Evolutionary conservation across 2,797 vertebrate genomes (phyloP), one percentile per base, ranked within the genome.

Genomic region (Limosa lapponica): DNA sequence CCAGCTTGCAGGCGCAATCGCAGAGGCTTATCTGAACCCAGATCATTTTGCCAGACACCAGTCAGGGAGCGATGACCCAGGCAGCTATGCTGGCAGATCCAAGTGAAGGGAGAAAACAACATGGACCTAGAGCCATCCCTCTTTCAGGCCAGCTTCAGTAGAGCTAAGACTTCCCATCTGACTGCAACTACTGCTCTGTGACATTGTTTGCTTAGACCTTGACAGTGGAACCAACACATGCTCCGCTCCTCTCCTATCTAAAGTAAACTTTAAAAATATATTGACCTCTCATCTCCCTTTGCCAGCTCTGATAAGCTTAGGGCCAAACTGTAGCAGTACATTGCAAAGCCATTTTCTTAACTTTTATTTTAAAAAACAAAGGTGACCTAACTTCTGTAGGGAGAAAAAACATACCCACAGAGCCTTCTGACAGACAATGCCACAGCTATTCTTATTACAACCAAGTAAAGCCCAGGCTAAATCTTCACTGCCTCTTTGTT

Each of bases 1-100:
- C 61, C 46, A 19, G n/a, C 51, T 48, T 25, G 41, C n/a, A 8
- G 0, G 0, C 0, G 0, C 30, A 54, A 32, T 12, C 3, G 1
- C 54, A 19, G 73, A 73, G 41, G 41, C 52, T 75, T 51, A 75
- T 72, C 70, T 84, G 62, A 51, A 44, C 16, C 30, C 3, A 0
- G 41, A 64, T 86, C 57, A n/a, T 39, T 65, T 61, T 69, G 62
- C 73, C 55, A 72, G 79, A 46, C 41, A 39, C 20, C 2, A 3
- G 25, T n/a, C 11, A 57, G 37, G 54, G 39, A 93, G 49, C 0
- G 1, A 41, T 36, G 73, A 92, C 61, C 66, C 54, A 59, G 32
- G 70, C 16, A n/a, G 39, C 41, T 62, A 43, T 17, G 34, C 34
- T 1, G 1, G 43, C 54, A 95, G 64, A 71, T 55, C 32, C 64